Evolutionary conservation across 2,797 vertebrate species (phyloP), one percentile per base, ranked within the genome.

Genomic region (Decapterus maruadsi): DNA sequence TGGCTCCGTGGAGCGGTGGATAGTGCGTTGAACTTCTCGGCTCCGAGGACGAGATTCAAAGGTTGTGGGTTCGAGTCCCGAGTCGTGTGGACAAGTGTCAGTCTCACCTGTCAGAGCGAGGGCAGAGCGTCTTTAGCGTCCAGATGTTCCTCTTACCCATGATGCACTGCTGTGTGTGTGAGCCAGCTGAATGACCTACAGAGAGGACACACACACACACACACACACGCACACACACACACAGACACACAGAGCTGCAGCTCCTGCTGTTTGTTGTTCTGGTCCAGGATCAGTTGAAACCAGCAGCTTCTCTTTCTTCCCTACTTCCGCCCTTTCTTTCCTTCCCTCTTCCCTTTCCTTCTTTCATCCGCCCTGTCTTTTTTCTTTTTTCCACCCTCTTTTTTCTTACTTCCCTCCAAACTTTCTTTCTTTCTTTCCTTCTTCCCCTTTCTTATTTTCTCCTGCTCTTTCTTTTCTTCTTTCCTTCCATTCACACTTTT

Each of bases 11-110:
- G 97, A 96, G 97, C 97, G 98, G 98, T 98, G 97, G 97, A 98
- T 97, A 98, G 97, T 96, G 97, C 97, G 97, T 98, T 98, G 97
- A 97, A 98, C 97, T 98, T 98, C 97, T 98, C 98, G 96, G 78
- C 16, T 1, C 0, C 0, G 0, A 0, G 0, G 78, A 14, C 75
- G 94, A 8, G 31, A 95, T 95, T 96, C 95, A 96, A 96, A 96
- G 95, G 95, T 96, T 96, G 95, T 96, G 95, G 95, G 95, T 95
- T 96, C 94, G 95, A 96, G 95, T 96, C 95, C 95, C 95, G 95
- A 96, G 26, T 26, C 95, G 94, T 9, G 10, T 40, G 8, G 38
- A 9, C 7, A 40, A 40, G 26, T 4, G 12, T 42, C 12, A 42
- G 40, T 42, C 31, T 34, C 31, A 34, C 31, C 31, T 34, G 31